Conservation (phyloP, 2,797 vertebrate genomes). For the Pristis pectinata region DNA sequence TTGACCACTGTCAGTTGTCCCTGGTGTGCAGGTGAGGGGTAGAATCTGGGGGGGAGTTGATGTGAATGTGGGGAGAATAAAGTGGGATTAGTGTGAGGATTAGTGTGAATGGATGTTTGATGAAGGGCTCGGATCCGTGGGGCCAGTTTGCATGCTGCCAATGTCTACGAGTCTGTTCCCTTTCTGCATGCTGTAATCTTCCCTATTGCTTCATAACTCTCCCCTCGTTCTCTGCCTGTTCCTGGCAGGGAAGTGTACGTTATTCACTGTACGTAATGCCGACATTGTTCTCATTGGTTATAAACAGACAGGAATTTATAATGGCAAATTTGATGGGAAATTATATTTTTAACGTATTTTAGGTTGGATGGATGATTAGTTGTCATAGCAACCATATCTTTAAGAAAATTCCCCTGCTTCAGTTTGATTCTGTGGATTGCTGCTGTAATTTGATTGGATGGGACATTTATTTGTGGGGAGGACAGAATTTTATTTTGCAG, state of each 20-base stretch:
- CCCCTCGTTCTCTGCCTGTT: neutral
- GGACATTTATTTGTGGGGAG: neutral
- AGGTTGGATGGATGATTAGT: neutral
- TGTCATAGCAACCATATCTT: neutral
- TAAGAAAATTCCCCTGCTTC: neutral
- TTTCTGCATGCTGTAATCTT: no score
- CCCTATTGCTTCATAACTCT: neutral
- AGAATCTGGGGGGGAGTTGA: no score
- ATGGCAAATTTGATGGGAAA: neutral
- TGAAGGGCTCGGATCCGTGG: no score
- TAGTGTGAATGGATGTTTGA: no score
- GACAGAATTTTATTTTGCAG: no score
- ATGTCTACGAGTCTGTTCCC: no score
- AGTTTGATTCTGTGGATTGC: neutral
- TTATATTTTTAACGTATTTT: neutral
- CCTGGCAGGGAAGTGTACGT: neutral
- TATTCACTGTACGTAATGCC: neutral
- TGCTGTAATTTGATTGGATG: neutral
- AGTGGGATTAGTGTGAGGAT: no score
- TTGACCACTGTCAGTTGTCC: no score
- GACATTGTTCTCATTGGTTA: neutral
- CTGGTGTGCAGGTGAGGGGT: no score
- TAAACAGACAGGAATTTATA: neutral
- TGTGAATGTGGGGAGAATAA: no score
- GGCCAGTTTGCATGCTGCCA: no score